These are phyloP conservation scores for Psephotus haematonotus DNA, from an alignment of 2,113 vertebrate genomes.

Conservation along the genomic window DNA sequence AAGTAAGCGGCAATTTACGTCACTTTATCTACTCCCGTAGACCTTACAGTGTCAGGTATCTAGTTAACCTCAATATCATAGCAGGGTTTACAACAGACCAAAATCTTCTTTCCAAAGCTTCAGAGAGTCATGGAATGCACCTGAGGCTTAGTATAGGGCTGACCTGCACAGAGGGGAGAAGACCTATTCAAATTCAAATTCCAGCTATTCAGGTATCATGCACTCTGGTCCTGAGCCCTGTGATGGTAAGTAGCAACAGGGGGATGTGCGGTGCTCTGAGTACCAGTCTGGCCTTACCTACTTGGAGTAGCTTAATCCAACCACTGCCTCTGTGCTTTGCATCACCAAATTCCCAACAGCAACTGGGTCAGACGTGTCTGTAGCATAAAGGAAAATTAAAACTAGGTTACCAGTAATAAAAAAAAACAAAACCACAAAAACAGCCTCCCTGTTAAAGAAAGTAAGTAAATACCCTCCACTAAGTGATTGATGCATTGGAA, in stretches of 20 bases:
- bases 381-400: background rate
- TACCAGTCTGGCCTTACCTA: background rate
- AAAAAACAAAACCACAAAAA: background rate
- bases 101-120: background rate
- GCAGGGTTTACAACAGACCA: background rate
- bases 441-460: background rate
- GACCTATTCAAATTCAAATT: background rate
- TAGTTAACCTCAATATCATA: background rate
- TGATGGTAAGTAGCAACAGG: background rate
- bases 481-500: background rate
- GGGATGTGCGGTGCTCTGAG: background rate
- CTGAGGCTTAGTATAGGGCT: background rate
- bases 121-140: background rate
- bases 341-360: background rate
- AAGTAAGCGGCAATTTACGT: background rate
- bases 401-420: background rate
- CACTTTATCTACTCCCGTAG: background rate
- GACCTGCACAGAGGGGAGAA: background rate
- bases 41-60: background rate
- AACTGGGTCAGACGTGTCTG: accelerated
- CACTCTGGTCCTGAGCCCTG: background rate
- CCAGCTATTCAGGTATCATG: background rate
- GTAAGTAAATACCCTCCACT: background rate
- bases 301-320: background rate
- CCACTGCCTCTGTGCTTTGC: background rate